phyloP scores from a whole-genome alignment of 2,888 invertebrate genomes.

The Omphaloscelis lunosa region DNA sequence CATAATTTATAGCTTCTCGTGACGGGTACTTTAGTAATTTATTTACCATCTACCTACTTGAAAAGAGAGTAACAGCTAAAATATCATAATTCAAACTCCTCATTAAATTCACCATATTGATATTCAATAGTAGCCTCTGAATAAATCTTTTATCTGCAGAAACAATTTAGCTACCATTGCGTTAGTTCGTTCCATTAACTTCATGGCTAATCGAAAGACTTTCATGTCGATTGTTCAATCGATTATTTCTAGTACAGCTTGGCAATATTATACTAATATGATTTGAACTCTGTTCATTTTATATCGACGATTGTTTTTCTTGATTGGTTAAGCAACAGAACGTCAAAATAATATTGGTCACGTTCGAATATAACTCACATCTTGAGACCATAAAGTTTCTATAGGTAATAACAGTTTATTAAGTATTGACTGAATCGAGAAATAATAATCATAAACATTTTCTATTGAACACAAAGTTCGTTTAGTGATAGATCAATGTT shows the following conservation, averaged over 20 bases:
- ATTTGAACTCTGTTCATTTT: constrained; percentile 28
- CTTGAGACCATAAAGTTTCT: constrained; percentile 11
- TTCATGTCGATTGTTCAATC: constrained; percentile 44
- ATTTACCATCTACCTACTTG: no score
- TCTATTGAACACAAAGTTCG: not conserved
- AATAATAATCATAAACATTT: constrained; percentile 14
- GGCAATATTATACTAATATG: constrained; percentile 42
- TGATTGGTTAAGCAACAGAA: not conserved
- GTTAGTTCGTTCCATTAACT: constrained; percentile 23
- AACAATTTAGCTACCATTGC: constrained; percentile 19
- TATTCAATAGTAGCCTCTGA: not conserved
- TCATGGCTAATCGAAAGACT: constrained; percentile 35
- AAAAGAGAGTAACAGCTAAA: not conserved
- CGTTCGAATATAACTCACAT: constrained; percentile 11
- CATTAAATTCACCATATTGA: not conserved
- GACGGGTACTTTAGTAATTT: no score
- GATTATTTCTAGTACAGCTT: constrained; percentile 48
- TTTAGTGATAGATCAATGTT: not conserved
- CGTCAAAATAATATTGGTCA: constrained; percentile 21
- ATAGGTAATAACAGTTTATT: constrained; percentile 16
- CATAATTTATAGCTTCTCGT: no score
- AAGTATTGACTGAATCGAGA: constrained; percentile 1
- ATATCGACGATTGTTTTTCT: constrained; percentile 24
- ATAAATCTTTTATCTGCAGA: constrained; percentile 1
- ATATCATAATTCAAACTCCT: not conserved